These are phyloP conservation scores for Chromoteleia sp. DNA, from an alignment of 2,888 invertebrate genomes.

Conservation along the genomic window DNA sequence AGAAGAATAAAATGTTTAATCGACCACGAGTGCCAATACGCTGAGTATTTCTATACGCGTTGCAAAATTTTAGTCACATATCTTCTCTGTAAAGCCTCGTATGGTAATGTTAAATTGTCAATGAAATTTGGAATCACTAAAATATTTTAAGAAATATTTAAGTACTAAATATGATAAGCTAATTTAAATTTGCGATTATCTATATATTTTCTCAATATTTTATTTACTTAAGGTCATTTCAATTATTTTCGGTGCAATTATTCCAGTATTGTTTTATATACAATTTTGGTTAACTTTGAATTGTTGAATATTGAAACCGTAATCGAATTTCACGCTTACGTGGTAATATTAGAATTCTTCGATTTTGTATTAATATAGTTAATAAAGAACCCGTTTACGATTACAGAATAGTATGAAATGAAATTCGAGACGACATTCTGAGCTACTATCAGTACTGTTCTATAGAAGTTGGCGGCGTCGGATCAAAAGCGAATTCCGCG, in stretches of 20 bases:
- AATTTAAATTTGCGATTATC: background rate
- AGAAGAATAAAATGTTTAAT: too few species aligned
- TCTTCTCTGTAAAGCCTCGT: conserved; percentile 12
- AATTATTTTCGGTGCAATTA: too few species aligned
- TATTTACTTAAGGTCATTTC: too few species aligned
- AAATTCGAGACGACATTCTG: conserved; percentile 80
- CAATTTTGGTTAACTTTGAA: too few species aligned
- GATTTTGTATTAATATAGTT: conserved; percentile 73
- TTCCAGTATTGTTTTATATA: too few species aligned
- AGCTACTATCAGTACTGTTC: conserved; percentile 72
- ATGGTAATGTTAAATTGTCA: conserved; percentile 7
- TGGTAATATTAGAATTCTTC: conserved; percentile 34
- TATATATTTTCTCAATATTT: too few species aligned
- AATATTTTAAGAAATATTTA: conserved; percentile 24
- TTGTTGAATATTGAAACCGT: conserved; percentile 1
- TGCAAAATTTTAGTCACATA: conserved; percentile 32
- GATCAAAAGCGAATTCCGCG: conserved; percentile 76
- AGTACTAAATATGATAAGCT: background rate
- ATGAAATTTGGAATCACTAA: conserved; percentile 32
- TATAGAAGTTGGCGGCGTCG: conserved; percentile 76
- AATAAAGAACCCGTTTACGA: conserved; percentile 82
- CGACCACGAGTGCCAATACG: too few species aligned
- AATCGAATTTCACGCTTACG: conserved; percentile 60
- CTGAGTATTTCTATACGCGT: too few species aligned
- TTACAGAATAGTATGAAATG: conserved; percentile 83